Percentiles rank a stretch among this genome's conserved stretches.
These are phyloP conservation scores for Terebella lapidaria DNA, from an alignment of 2,888 invertebrate species.

Conservation along the genomic window DNA sequence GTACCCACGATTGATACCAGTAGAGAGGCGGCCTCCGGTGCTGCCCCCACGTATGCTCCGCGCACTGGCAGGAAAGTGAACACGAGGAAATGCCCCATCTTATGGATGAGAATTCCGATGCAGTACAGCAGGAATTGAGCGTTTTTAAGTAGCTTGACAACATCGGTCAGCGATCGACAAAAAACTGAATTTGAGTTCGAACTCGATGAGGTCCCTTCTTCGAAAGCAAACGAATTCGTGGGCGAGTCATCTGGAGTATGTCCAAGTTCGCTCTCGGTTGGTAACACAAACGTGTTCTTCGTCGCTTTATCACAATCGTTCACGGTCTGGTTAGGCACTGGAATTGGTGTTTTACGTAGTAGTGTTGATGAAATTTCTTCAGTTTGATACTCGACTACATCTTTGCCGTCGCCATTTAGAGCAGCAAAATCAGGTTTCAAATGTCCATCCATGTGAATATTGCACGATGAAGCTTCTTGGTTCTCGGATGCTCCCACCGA, in stretches of 20 bases:
- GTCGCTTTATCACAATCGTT: background rate
- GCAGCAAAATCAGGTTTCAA: too few species aligned
- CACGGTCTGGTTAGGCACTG: background rate
- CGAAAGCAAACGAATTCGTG: background rate
- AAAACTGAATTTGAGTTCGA: background rate
- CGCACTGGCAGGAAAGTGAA: background rate
- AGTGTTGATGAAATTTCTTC: too few species aligned
- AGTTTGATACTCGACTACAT: background rate
- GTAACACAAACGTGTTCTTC: background rate
- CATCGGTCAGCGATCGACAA: background rate
- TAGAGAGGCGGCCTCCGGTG: background rate
- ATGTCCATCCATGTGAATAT: too few species aligned
- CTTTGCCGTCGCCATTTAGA: too few species aligned
- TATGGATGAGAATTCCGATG: background rate
- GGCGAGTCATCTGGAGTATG: background rate
- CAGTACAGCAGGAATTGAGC: background rate
- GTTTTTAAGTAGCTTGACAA: background rate
- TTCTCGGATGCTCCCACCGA: background rate
- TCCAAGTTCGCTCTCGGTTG: background rate
- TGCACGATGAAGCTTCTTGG: too few species aligned
- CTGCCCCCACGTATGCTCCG: background rate
- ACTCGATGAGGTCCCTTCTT: background rate
- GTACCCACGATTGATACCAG: slow-evolving; percentile 1
- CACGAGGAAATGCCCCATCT: background rate
- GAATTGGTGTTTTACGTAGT: too few species aligned